phyloP scores from a whole-genome alignment of 2,113 vertebrate species.

The Oreochromis spilurus region DNA sequence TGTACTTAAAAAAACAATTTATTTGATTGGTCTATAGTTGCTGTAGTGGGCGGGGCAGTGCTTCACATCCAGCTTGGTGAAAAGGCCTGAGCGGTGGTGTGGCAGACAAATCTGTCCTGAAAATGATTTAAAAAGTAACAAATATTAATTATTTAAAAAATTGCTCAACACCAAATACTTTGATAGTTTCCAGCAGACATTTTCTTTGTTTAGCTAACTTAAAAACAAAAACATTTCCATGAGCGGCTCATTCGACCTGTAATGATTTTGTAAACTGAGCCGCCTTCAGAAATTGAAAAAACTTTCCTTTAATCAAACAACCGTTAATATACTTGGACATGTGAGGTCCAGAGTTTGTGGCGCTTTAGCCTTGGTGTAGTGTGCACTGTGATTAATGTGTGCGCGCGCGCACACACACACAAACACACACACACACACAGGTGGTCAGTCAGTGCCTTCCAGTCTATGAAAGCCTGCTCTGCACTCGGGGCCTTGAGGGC shows the following conservation, averaged over 20 bases:
- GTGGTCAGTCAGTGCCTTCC: background rate
- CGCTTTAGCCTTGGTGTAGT: background rate
- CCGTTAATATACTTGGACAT: background rate
- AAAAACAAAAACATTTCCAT: background rate
- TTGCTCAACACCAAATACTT: background rate
- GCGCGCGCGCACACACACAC: rapidly evolving
- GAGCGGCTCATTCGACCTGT: background rate
- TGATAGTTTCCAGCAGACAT: background rate
- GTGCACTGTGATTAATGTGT: rapidly evolving
- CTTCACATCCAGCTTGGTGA: background rate
- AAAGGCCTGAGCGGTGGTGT: background rate
- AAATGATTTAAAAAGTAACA: background rate
- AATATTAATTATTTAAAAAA: background rate
- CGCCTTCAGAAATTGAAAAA: background rate
- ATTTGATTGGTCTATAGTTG: background rate
- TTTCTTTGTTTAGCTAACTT: background rate
- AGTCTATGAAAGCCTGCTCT: background rate
- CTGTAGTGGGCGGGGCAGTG: background rate
- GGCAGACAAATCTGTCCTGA: background rate
- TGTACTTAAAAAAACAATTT: background rate
- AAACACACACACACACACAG: background rate
- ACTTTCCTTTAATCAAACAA: background rate
- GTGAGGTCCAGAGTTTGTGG: background rate
- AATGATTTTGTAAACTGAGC: background rate
- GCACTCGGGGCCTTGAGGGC: background rate